A percentile compares a stretch with the other conserved stretches of the same genome.
phyloP scores from a whole-genome alignment of 2,797 vertebrate species.

The Cyclopterus lumpus region DNA sequence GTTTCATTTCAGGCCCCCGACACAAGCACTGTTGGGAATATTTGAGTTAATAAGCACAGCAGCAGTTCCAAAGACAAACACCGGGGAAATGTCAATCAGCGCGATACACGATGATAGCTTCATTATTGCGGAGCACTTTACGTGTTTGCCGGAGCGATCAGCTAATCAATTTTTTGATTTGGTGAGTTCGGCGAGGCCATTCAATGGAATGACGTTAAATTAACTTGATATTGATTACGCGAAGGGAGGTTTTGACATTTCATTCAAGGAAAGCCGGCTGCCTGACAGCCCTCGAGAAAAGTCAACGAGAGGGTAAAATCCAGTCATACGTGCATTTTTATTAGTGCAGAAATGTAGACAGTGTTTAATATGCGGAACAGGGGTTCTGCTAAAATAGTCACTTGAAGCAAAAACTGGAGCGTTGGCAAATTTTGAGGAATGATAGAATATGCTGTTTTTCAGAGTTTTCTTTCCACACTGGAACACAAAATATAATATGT shows the following conservation, averaged over 20 bases:
- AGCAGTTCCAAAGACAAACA: background rate
- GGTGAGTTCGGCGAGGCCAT: background rate
- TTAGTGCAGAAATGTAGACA: background rate
- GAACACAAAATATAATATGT: background rate
- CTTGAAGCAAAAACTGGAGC: too few relatives aligned
- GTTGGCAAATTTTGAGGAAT: too few relatives aligned
- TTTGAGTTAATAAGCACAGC: background rate
- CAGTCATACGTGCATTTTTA: background rate
- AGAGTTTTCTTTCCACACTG: background rate
- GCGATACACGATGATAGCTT: background rate
- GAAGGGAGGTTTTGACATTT: constrained; percentile 24
- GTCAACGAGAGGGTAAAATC: background rate
- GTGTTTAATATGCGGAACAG: background rate
- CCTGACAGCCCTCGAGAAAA: constrained; percentile 1
- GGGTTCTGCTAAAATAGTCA: too few relatives aligned
- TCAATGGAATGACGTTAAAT: constrained; percentile 7
- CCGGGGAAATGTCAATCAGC: constrained; percentile 12
- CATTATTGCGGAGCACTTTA: background rate
- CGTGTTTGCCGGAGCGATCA: constrained; percentile 1
- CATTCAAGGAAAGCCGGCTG: background rate
- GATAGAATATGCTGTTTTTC: too few relatives aligned
- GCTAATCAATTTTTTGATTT: constrained; percentile 37
- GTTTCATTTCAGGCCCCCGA: background rate
- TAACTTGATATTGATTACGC: constrained; percentile 29
- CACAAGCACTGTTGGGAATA: background rate